A percentile compares a stretch with the other conserved stretches of the same genome.
Evolutionary conservation across 2,888 invertebrate genomes (phyloP).

Genomic region (Pimpla rufipes): DNA sequence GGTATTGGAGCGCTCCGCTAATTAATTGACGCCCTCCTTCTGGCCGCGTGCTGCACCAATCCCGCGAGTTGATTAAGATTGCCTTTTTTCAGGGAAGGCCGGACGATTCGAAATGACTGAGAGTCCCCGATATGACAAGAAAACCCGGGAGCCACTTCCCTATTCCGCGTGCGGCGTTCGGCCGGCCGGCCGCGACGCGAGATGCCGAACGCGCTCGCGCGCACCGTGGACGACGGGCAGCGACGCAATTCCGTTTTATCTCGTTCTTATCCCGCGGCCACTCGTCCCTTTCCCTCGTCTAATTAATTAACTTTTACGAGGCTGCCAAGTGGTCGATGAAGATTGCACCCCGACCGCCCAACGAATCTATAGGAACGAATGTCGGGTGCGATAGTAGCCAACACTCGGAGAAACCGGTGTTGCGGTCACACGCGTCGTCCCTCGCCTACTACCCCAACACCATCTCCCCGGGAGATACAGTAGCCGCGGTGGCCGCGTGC

Average conservation of each 20-base stretch:
- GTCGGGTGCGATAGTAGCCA: slow-evolving; percentile 64
- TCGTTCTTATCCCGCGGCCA: slow-evolving; percentile 72
- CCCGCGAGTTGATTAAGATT: slow-evolving; percentile 47
- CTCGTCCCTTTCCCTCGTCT: slow-evolving; percentile 74
- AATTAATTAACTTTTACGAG: slow-evolving; percentile 77
- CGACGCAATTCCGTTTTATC: slow-evolving; percentile 73
- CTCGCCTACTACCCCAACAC: slow-evolving; percentile 34
- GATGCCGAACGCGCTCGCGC: slow-evolving; percentile 57
- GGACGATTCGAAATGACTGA: slow-evolving; percentile 30
- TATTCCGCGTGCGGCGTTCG: slow-evolving; percentile 53
- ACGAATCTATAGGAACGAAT: slow-evolving; percentile 68
- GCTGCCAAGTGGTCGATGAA: slow-evolving; percentile 75
- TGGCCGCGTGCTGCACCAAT: slow-evolving; percentile 5
- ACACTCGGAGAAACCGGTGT: slow-evolving; percentile 71
- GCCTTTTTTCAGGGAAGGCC: slow-evolving; percentile 19
- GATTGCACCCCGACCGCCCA: slow-evolving; percentile 71
- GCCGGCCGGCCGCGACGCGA: slow-evolving; percentile 22
- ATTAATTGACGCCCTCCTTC: slow-evolving; percentile 63
- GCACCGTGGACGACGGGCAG: slow-evolving; percentile 67
- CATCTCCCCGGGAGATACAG: slow-evolving; percentile 4
- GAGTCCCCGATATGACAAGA: slow-evolving; percentile 53
- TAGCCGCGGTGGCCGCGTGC: slow-evolving; percentile 1
- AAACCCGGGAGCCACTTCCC: slow-evolving; percentile 44
- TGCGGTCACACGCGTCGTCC: slow-evolving; percentile 66
- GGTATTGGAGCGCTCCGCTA: slow-evolving; percentile 47